These are phyloP conservation scores for Xanthorhoe spadicearia DNA, from an alignment of 2,888 invertebrate genomes.

Conservation along the genomic window DNA sequence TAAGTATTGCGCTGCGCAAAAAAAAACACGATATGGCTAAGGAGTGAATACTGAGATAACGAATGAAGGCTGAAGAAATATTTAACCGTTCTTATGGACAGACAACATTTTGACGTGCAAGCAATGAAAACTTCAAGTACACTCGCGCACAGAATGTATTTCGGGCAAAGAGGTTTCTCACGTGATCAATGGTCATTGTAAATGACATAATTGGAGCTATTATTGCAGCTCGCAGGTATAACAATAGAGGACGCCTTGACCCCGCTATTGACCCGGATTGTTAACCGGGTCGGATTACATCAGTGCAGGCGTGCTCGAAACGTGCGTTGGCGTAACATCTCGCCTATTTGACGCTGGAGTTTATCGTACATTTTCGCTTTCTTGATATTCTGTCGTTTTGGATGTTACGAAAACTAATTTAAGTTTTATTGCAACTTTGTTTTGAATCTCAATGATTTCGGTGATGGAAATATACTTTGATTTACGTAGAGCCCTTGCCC, in stretches of 20 bases:
- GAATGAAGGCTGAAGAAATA: neutral
- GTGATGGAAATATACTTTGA: no score
- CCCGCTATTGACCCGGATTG: constrained; percentile 63
- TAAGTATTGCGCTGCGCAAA: neutral
- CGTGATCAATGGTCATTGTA: constrained; percentile 25
- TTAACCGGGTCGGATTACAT: constrained; percentile 60
- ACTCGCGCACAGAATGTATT: constrained; percentile 13
- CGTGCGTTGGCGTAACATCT: constrained; percentile 38
- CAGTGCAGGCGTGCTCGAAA: constrained; percentile 49
- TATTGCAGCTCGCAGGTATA: constrained; percentile 39
- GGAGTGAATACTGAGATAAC: neutral
- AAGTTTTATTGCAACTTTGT: neutral
- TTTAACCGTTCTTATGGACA: neutral
- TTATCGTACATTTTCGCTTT: constrained; percentile 19
- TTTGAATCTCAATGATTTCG: neutral
- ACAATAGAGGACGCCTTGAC: constrained; percentile 62
- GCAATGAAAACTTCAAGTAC: constrained; percentile 17
- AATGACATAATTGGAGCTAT: constrained; percentile 40
- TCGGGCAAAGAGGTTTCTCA: constrained; percentile 12
- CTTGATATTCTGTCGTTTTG: neutral
- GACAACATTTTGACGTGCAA: neutral
- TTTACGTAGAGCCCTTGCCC: no score
- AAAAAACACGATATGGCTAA: neutral
- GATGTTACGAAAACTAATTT: neutral
- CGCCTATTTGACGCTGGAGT: constrained; percentile 21